These are phyloP conservation scores for Psettodes erumei DNA, from an alignment of 2,113 vertebrate genomes.

Conservation along the genomic window DNA sequence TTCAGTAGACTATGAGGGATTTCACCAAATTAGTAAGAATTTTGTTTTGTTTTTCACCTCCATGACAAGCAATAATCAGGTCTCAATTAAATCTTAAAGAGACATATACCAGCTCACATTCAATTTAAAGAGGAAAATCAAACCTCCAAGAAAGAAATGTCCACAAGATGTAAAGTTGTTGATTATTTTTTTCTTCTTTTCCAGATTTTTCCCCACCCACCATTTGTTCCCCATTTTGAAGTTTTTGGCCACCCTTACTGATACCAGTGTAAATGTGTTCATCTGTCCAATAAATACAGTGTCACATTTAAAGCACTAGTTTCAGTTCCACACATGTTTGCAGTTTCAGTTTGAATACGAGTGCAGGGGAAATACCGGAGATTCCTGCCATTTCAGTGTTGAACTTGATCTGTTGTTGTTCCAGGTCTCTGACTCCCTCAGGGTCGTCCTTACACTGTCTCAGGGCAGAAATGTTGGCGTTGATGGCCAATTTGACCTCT, in stretches of 20 bases:
- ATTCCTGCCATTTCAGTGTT: constrained; percentile 56
- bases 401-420: constrained; percentile 83
- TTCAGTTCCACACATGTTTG: too few relatives aligned
- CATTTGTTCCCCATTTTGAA: too few relatives aligned
- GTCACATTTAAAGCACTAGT: too few relatives aligned
- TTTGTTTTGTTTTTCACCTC: neutral
- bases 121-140: too few relatives aligned
- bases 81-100: neutral
- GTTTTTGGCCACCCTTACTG: too few relatives aligned
- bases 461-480: constrained; percentile 85
- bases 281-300: neutral
- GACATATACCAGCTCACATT: neutral
- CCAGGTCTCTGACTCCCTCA: constrained; percentile 85
- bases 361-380: constrained; percentile 58
- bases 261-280: neutral
- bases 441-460: constrained; percentile 77
- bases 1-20: neutral
- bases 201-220: too few relatives aligned
- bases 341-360: too few relatives aligned
- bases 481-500: constrained; percentile 81
- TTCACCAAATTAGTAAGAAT: neutral
- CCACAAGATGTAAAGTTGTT: too few relatives aligned
- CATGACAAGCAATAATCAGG: neutral
- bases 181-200: too few relatives aligned
- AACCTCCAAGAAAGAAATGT: too few relatives aligned